phyloP scores from a whole-genome alignment of 2,113 vertebrate species.

The Dendropsophus ebraccatus region DNA sequence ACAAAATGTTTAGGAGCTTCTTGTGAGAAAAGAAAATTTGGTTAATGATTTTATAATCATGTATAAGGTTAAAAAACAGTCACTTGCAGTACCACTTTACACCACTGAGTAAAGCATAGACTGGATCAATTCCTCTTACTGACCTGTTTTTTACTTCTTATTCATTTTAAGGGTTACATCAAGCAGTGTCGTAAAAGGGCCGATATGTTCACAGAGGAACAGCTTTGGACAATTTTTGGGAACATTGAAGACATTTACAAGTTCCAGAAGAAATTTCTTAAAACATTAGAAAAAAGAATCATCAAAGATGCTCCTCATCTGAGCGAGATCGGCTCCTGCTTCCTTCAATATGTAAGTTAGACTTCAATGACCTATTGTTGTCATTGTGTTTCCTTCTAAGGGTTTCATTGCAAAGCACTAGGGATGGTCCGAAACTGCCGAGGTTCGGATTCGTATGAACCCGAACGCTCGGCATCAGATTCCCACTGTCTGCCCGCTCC shows the following conservation, averaged over 20 bases:
- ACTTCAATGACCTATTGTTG: background rate
- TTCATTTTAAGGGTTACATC: conserved; percentile 84
- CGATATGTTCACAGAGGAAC: conserved; percentile 94
- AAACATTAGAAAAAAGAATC: conserved; percentile 89
- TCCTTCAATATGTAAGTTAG: conserved; percentile 91
- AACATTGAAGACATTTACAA: conserved; percentile 94
- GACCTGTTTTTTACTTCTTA: too few species aligned
- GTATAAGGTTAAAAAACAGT: background rate
- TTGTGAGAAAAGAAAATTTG: background rate
- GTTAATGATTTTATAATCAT: background rate
- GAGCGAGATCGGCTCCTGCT: conserved; percentile 94
- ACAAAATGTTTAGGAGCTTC: background rate
- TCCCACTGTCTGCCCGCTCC: too few species aligned
- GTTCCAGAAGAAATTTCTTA: conserved; percentile 92
- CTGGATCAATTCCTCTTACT: too few species aligned
- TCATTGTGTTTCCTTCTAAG: too few species aligned
- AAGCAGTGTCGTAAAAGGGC: conserved; percentile 92
- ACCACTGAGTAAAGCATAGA: background rate
- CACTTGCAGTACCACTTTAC: background rate
- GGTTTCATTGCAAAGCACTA: too few species aligned
- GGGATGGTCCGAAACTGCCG: too few species aligned
- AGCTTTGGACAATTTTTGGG: conserved; percentile 91
- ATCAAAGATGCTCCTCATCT: conserved; percentile 89
- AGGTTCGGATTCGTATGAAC: too few species aligned
- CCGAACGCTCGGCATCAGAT: too few species aligned